Percentiles rank a stretch among this genome's conserved stretches.
Evolutionary conservation across 2,797 vertebrate genomes (phyloP).

Genomic region (Brotula barbata): DNA sequence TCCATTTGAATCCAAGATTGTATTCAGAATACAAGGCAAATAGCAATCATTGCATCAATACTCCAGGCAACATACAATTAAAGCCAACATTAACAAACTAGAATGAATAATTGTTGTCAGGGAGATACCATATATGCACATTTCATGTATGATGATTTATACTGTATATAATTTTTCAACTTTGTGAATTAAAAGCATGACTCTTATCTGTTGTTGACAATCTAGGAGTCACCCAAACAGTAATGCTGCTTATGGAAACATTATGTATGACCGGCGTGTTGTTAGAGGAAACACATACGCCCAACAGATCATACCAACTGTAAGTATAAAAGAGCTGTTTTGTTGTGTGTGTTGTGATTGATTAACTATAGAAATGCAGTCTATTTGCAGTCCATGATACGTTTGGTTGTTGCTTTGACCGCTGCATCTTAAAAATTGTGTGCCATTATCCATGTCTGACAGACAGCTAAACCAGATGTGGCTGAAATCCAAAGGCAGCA

Average conservation of each 20-base stretch:
- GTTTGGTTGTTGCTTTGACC: background rate
- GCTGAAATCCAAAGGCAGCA: conserved; percentile 76
- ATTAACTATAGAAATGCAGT: too few relatives aligned
- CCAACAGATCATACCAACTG: conserved; percentile 70
- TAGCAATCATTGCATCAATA: too few relatives aligned
- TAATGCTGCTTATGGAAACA: conserved; percentile 76
- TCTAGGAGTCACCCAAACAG: conserved; percentile 66
- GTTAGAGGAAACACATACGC: conserved; percentile 88
- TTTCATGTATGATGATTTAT: too few relatives aligned
- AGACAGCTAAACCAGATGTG: conserved; percentile 66
- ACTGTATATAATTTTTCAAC: too few relatives aligned
- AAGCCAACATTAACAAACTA: too few relatives aligned
- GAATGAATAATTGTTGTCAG: too few relatives aligned
- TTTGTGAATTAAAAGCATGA: background rate
- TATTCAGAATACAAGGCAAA: too few relatives aligned
- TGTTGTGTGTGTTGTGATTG: background rate
- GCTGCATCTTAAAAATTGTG: background rate
- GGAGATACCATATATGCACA: too few relatives aligned
- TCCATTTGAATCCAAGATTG: too few relatives aligned
- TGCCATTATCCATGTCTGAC: conserved; percentile 4
- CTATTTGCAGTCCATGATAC: background rate
- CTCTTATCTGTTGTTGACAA: conserved; percentile 19
- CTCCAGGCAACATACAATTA: too few relatives aligned
- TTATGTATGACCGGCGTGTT: conserved; percentile 92
- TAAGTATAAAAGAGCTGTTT: conserved; percentile 59